Evolutionary conservation across 2,888 invertebrate genomes (phyloP), one percentile per base, ranked within the genome.

Genomic region (Ectemnius lituratus): DNA sequence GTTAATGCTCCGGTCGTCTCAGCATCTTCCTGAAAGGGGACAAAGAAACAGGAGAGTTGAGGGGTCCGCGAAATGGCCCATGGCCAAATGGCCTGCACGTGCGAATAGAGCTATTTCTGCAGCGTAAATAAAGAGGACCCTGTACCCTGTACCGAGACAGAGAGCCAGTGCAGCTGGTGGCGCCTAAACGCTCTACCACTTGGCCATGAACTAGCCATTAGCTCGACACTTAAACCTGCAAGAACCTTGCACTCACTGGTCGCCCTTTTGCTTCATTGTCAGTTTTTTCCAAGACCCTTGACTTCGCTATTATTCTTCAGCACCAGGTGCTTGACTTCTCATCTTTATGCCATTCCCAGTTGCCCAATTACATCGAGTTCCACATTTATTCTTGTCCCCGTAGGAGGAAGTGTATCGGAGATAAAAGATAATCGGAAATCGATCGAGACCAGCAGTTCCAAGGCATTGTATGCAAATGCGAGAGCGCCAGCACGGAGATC

Each of bases 1-100:
- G 61, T 72, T 70, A 75, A 69, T 14, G 14, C 20, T 59, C 8
- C 37, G 37, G 61, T 56, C 57, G 28, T 60, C n/a, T 27, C 13
- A 64, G 57, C 59, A 18, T 59, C 49, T 45, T 59, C 59, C 27
- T 49, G 62, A 73, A 69, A 75, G 73, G 61, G 70, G 62, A 77
- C 70, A 77, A 79, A 79, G 72, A 52, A 71, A 23, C 46, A 45
- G 23, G 52, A 6, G 52, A 71, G 57, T 16, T 56, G 60, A 47
- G 23, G 60, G 70, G 60, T n/a, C 60, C 59, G 58, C 62, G 70
- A 83, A 83, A 80, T 77, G 81, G 80, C 78, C 75, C 76, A 49
- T 74, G 67, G 78, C 75, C 83, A 83, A 83, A 81, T 78, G 84
- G 77, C 70, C 65, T 75, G 78, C 83, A 83, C 84, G 82, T 83